A percentile compares a stretch with the other conserved stretches of the same genome.
Evolutionary conservation across 2,888 invertebrate species (phyloP).

Genomic region (Orgyia antiqua): DNA sequence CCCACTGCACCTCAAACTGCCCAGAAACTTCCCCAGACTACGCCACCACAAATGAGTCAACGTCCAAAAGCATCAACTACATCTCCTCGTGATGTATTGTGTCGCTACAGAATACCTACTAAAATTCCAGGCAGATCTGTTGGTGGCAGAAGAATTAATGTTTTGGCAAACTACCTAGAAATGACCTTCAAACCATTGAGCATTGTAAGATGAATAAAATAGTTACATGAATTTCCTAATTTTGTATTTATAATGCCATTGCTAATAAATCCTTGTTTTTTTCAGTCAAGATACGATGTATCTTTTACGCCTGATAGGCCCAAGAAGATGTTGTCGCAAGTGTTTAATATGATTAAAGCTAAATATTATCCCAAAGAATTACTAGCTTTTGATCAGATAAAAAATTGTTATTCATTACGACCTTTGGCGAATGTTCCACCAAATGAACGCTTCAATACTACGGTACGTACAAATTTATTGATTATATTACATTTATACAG

Average conservation of each 20-base stretch:
- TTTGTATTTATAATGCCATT: too few species aligned
- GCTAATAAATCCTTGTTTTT: neutral
- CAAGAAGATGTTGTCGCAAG: constrained; percentile 77
- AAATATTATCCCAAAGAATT: constrained; percentile 50
- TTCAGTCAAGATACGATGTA: constrained; percentile 89
- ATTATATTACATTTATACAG: neutral
- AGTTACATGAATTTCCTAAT: too few species aligned
- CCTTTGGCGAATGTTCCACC: constrained; percentile 54
- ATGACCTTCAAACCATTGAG: constrained; percentile 69
- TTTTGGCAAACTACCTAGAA: constrained; percentile 82
- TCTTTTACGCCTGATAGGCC: constrained; percentile 83
- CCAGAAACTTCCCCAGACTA: neutral
- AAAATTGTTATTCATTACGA: constrained; percentile 79
- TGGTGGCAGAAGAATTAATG: constrained; percentile 30
- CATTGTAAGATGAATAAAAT: constrained; percentile 47
- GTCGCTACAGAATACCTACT: constrained; percentile 42
- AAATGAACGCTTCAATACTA: constrained; percentile 28
- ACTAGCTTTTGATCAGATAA: constrained; percentile 86
- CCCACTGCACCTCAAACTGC: neutral
- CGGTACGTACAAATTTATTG: constrained; percentile 30
- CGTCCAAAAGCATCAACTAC: neutral
- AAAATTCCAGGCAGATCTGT: constrained; percentile 55
- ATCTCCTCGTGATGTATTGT: constrained; percentile 8
- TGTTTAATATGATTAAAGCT: constrained; percentile 53
- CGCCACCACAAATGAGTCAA: neutral